Evolutionary conservation across 2,888 invertebrate species (phyloP), one percentile per base, ranked within the genome.

Genomic region (Napeogenes inachia): DNA sequence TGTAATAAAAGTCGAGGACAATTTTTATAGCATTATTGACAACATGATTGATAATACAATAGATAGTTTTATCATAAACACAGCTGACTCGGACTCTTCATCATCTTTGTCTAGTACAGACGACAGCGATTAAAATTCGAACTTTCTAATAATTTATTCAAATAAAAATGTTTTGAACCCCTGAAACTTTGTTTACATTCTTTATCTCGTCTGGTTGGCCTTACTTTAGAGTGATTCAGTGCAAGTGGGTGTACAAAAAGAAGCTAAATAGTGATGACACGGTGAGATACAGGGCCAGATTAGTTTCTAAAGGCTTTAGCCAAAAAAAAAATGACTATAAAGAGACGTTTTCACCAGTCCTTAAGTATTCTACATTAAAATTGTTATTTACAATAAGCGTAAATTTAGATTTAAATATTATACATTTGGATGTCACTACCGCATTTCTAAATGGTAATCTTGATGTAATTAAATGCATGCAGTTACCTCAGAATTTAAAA

Each of bases 191-290:
- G n/a, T n/a, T n/a, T n/a, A n/a, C n/a, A n/a, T n/a, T n/a, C n/a
- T n/a, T n/a, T n/a, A n/a, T n/a, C n/a, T n/a, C n/a, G n/a, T n/a
- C n/a, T n/a, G n/a, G n/a, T n/a, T n/a, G n/a, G n/a, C n/a, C n/a
- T n/a, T n/a, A n/a, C n/a, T n/a, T n/a, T n/a, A 61, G 45, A 56
- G 64, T 71, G 33, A 67, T 70, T n/a, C 55, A 70, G 63, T 62
- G 64, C 55, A 70, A 66, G 59, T 71, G 70, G 68, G 71, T 69
- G 38, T 66, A 62, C 47, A 65, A 67, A 46, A 69, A 65, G 59
- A 71, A 70, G 57, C 21, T 45, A 33, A 60, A 70, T 38, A 65
- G 62, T 61, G 56, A 65, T 59, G 56, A 63, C 56, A 68, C 45
- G 13, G 64, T 69, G 42, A 33, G 66, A n/a, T 70, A 68, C 42